A percentile compares a stretch with the other conserved stretches of the same genome.
Conservation (phyloP, 2,888 invertebrate species). For the Tetrapedia diversipes region DNA sequence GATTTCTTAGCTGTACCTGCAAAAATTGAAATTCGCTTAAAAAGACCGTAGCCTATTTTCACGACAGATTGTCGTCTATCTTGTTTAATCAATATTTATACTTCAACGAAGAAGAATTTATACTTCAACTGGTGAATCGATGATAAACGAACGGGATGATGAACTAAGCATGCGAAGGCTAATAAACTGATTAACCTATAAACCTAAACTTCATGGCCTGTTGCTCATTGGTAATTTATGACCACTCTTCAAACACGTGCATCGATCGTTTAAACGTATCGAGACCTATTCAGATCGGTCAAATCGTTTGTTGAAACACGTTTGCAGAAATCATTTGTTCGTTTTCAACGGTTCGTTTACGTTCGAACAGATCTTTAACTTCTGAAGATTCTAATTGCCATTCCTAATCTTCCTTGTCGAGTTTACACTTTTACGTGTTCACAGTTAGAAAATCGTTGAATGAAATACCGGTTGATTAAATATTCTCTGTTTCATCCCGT, state of each 20-base stretch:
- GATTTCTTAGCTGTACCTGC: too few species aligned
- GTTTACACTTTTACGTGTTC: neutral
- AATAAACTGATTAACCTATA: conserved; percentile 60
- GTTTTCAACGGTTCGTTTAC: too few species aligned
- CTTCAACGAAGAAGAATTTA: too few species aligned
- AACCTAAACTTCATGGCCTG: conserved; percentile 9
- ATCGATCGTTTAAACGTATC: neutral
- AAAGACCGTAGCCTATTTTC: too few species aligned
- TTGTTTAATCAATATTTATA: too few species aligned
- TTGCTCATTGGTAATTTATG: conserved; percentile 44
- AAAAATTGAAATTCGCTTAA: too few species aligned
- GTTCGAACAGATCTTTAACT: too few species aligned
- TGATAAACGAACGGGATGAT: neutral
- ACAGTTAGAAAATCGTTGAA: conserved; percentile 1
- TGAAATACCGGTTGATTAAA: conserved; percentile 14
- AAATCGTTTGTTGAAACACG: neutral
- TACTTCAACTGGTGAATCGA: too few species aligned
- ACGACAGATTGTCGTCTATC: too few species aligned
- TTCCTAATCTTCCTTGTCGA: neutral
- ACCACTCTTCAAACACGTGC: conserved; percentile 51
- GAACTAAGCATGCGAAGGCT: conserved; percentile 41
- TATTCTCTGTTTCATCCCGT: conserved; percentile 3
- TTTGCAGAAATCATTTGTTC: neutral
- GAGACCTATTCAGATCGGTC: neutral
- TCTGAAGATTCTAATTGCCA: too few species aligned